phyloP scores from a whole-genome alignment of 2,888 invertebrate genomes.

The Megastigmus dorsalis region DNA sequence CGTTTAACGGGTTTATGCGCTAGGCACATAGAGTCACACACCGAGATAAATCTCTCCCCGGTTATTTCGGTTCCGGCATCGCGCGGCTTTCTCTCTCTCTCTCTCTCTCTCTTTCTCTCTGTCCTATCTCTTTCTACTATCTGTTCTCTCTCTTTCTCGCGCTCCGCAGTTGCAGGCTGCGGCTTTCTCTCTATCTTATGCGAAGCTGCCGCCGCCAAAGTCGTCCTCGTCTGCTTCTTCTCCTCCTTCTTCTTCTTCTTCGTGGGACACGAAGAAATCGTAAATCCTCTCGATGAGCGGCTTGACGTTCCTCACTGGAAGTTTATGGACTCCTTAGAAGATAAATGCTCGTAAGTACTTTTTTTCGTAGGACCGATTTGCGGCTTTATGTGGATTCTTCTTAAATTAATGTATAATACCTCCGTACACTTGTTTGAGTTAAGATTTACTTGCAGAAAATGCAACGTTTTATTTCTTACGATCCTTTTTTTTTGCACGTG shows the following conservation, averaged over 20 bases:
- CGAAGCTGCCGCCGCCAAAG: neutral
- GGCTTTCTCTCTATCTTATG: neutral
- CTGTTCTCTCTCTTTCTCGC: neutral
- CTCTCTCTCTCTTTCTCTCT: neutral
- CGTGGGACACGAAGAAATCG: constrained; percentile 34
- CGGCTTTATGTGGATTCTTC: too few species aligned
- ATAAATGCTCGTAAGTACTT: constrained; percentile 29
- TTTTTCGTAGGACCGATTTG: too few species aligned
- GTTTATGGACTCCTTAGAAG: constrained; percentile 29
- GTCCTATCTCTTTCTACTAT: neutral
- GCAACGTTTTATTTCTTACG: too few species aligned
- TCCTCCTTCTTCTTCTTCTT: too few species aligned
- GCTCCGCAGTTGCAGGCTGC: neutral
- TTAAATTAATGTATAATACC: too few species aligned
- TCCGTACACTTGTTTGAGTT: too few species aligned
- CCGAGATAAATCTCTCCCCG: constrained; percentile 65
- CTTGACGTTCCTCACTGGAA: neutral
- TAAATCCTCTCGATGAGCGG: constrained; percentile 48
- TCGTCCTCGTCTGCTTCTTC: too few species aligned
- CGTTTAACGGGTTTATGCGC: constrained; percentile 63
- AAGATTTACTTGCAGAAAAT: too few species aligned
- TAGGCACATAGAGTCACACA: constrained; percentile 2
- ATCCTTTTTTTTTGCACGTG: too few species aligned
- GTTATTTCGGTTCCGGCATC: constrained; percentile 63
- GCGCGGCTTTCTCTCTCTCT: constrained; percentile 15